Evolutionary conservation across 2,113 vertebrate genomes (phyloP), one percentile per base, ranked within the genome.

Genomic region (Chitala chitala): DNA sequence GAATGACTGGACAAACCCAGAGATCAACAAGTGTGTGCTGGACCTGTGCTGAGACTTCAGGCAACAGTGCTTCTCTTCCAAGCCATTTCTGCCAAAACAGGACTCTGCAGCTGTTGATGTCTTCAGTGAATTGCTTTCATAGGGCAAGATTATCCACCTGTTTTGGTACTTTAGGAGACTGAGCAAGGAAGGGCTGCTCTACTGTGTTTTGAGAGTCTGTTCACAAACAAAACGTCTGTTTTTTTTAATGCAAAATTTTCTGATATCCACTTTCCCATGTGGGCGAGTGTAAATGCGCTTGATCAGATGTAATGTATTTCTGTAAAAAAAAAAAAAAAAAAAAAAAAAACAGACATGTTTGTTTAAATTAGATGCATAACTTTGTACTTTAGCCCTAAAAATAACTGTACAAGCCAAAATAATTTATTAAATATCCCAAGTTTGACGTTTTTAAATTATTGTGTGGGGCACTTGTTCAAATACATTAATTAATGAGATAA

Each of bases 1-100:
- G 64, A 98, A 98, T 0, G 97, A 99, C 87, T 99, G 97, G 97
- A 96, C 97, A 40, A 99, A 99, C 83, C 95, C 97, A 0, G 94
- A 97, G 83, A 96, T 99, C 86, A 98, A 99, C 86, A 98, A 96
- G 83, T 94, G 94, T 0, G 93, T 98, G 63, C 87, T 99, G 71
- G 95, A 99, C 85, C 89, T 99, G 51, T 98, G 97, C 80, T 99
- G 90, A 89, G 17, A 8, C 69, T 58, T 59, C 3, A 44, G 31
- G 77, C 64, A 15, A 66, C 55, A 51, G 12, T 58, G 50, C 69
- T 81, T 38, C 66, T 15, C 29, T 46, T 74, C 38, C 73, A 38
- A 82, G 68, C 80, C 76, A 76, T 79, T 73, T 51, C 69, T 66
- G 75, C 74, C 72, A 75, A 73, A 79, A 75, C n/a, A 40, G 74